Conservation (phyloP, 2,888 invertebrate species). For the Drosophila mimetica region DNA sequence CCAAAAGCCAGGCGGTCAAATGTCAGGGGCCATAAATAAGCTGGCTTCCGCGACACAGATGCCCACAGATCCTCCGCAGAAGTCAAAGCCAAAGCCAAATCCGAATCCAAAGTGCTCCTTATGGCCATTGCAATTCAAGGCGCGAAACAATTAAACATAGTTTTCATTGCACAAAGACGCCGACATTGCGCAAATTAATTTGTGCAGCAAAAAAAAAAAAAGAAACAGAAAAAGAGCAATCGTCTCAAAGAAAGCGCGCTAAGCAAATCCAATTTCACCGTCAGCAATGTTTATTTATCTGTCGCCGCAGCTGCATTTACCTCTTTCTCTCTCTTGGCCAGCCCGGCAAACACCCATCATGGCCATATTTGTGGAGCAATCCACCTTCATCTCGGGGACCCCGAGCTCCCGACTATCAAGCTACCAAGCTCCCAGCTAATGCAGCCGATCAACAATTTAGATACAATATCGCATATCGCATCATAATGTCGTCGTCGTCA, state of each 20-base stretch:
- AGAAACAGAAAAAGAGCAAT: constrained; percentile 4
- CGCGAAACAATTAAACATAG: constrained; percentile 80
- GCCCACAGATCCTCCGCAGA: constrained; percentile 7
- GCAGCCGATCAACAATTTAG: constrained; percentile 81
- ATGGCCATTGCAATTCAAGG: constrained; percentile 64
- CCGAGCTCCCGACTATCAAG: not conserved
- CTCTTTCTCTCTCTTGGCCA: constrained; percentile 67
- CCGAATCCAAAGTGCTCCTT: constrained; percentile 15
- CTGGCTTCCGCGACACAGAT: constrained; percentile 43
- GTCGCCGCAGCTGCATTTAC: constrained; percentile 59
- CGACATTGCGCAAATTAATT: constrained; percentile 74
- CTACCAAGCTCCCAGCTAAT: constrained; percentile 50
- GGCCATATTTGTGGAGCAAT: constrained; percentile 75
- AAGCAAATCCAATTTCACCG: constrained; percentile 79
- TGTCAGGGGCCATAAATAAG: constrained; percentile 78
- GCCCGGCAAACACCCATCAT: constrained; percentile 59
- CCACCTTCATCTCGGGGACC: constrained; percentile 37
- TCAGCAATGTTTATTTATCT: constrained; percentile 67
- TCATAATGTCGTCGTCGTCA: constrained; percentile 69
- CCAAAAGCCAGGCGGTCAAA: constrained; percentile 56
- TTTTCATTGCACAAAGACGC: constrained; percentile 79
- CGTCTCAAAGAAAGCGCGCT: constrained; percentile 72
- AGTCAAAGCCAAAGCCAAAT: constrained; percentile 10
- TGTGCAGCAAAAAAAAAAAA: constrained; percentile 41
- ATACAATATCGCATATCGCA: constrained; percentile 81